Evolutionary conservation across 2,888 invertebrate genomes (phyloP), one percentile per base, ranked within the genome.

Genomic region (Heliconius sara): DNA sequence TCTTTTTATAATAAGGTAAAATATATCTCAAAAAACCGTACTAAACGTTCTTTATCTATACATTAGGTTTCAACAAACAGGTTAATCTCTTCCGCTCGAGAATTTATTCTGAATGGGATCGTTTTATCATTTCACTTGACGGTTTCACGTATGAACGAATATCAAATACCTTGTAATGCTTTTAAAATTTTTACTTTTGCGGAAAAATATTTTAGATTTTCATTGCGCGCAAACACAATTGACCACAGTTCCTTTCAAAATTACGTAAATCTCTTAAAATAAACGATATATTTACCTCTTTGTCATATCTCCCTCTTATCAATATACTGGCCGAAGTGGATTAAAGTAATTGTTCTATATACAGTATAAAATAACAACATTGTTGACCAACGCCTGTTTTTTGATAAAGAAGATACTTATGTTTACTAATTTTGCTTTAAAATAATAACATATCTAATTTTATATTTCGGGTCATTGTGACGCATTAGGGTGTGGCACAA

Each of bases 11-110:
- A 80, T 73, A 77, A 80, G 72, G 75, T 60, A 65, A 77, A 73
- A 77, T 77, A 77, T 77, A 77, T 39, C 77, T 77, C 57, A 65
- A 80, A 74, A 74, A 77, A 77, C 73, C 70, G n/a, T 80, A 70
- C 60, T 60, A 74, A 74, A 67, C 63, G 67, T 75, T 72, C 57
- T 57, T 76, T 81, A 79, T 82, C 76, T 78, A 34, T 77, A 60
- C 72, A 76, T 77, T 81, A 73, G 65, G 78, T 74, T 82, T 78
- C 68, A 67, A 70, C 81, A 78, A 80, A 77, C 80, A 82, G 71
- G 77, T 76, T 82, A 82, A 82, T 82, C 82, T 76, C 82, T 81
- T 81, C 81, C 79, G 76, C 68, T 57, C 71, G 43, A 72, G 65
- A 47, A 79, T 77, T 30, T 70, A 71, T 57, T 60, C 39, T 79